Conservation (phyloP, 2,797 vertebrate genomes). For the Sorex maritimensis region DNA sequence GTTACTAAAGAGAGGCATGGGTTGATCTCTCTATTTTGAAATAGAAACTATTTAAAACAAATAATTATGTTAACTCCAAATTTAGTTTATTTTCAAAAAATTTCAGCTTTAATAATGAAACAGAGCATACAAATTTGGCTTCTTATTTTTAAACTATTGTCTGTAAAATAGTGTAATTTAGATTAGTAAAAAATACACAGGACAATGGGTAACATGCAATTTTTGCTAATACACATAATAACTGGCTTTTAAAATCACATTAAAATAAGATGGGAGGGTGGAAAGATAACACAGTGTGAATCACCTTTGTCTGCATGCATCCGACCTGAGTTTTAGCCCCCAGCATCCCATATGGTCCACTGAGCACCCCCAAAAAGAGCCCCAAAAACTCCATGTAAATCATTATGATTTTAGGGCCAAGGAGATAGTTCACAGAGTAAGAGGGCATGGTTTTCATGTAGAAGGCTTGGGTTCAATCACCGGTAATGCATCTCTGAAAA, state of each 20-base stretch:
- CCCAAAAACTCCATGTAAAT: no score
- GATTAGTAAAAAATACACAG: background rate
- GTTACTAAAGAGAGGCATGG: background rate
- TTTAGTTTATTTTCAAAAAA: slow-evolving; percentile 49
- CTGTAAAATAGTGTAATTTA: background rate
- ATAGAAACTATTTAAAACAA: slow-evolving; percentile 55
- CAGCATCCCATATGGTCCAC: no score
- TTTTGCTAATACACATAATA: background rate
- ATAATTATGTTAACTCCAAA: slow-evolving; percentile 7
- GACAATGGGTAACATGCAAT: background rate
- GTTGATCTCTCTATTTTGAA: slow-evolving; percentile 70
- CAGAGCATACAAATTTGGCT: background rate
- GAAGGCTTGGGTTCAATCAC: no score
- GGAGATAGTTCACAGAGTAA: no score
- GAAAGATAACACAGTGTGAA: no score
- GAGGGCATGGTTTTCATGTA: no score
- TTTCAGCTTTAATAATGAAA: slow-evolving; percentile 58
- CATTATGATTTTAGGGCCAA: no score
- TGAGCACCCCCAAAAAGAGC: no score
- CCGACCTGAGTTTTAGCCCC: no score
- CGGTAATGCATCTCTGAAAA: no score
- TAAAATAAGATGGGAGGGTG: background rate
- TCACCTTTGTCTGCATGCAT: no score
- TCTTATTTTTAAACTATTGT: slow-evolving; percentile 47
- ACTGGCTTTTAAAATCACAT: slow-evolving; percentile 11